Conservation (phyloP, 2,888 invertebrate species). For the Euspilapteryx auroguttella region DNA sequence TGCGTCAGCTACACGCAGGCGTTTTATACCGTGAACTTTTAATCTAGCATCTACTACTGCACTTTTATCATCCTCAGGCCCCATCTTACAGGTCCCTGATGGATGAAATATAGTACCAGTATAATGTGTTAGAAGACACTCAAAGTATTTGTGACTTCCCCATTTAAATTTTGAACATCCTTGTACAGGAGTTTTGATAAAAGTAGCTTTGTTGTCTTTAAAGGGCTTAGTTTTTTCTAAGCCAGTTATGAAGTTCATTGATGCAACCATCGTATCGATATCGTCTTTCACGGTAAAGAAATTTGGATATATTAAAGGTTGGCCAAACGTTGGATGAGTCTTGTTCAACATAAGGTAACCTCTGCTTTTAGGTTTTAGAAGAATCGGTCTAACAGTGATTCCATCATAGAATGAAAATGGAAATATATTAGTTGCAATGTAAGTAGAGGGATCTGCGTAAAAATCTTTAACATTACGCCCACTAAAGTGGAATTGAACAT, state of each 20-base stretch:
- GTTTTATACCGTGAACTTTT: conserved; percentile 26
- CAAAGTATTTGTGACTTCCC: conserved; percentile 65
- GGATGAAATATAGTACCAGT: conserved; percentile 56
- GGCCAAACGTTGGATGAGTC: conserved; percentile 67
- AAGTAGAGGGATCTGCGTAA: conserved; percentile 52
- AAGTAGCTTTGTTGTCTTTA: conserved; percentile 45
- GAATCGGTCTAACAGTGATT: conserved; percentile 62
- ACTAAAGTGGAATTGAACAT: conserved; percentile 68
- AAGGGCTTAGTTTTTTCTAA: conserved; percentile 61
- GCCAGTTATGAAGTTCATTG: conserved; percentile 57
- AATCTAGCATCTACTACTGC: conserved; percentile 32
- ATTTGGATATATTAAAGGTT: conserved; percentile 72
- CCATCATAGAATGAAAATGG: conserved; percentile 65
- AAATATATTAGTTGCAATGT: conserved; percentile 31
- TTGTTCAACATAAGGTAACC: conserved; percentile 64
- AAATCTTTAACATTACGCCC: conserved; percentile 55
- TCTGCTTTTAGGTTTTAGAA: conserved; percentile 63
- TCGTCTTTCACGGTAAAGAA: conserved; percentile 66
- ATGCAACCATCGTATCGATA: conserved; percentile 60
- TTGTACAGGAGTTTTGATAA: conserved; percentile 56
- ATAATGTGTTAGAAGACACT: conserved; percentile 65
- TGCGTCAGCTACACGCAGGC: conserved; percentile 73
- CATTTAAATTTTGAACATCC: conserved; percentile 56
- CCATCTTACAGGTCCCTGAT: conserved; percentile 40
- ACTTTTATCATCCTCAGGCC: conserved; percentile 27